Base-by-base conservation (phyloP, 2,113 vertebrate genomes). In the Scophthalmus maximus region DNA sequence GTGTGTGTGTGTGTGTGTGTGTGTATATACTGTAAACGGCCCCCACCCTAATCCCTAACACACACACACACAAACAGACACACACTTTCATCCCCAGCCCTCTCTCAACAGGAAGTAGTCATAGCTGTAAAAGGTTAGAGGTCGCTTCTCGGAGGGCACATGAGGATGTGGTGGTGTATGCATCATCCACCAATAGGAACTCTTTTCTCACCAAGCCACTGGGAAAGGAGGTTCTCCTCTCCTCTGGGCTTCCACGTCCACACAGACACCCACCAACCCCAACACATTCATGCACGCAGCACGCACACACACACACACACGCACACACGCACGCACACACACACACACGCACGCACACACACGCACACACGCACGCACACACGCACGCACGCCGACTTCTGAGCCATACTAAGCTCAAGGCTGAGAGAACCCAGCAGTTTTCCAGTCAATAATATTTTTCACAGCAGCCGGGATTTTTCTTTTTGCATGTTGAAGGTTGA, bases 61-160 rank as follows among this genome's bases (percentile, higher is more conserved):
- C 61, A 52, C 22, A 59, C 42, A 11, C 10, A 68, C 60, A 22
- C 20, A 65, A 15, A 46, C 8, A 57, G 58, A 59, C 4, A 70
- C 7, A 10, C 20, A 72, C 59, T 23, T n/a, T 38, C 23, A 49
- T 27, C 25, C 6, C 58, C 29, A 52, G 27, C 65, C 3, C 14
- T 72, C 50, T 62, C 46, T 66, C 58, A 76, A 75, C 72, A 83
- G 83, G 84, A 92, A 86, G 83, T 46, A 78, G 73, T 76, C 82
- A 79, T 52, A 51, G 78, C 66, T 63, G 32, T 40, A n/a, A 73
- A 38, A 65, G 71, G 65, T 70, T 77, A 70, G 53, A 80, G 79
- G 55, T 59, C 14, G 3, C 38, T 82, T 29, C 87, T 84, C 84
- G 29, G 30, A 77, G 83, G 84, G 77, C 49, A 22, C 59, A 76